Evolutionary conservation across 2,113 vertebrate genomes (phyloP), one percentile per base, ranked within the genome.

Genomic region (Barnardius zonarius): DNA sequence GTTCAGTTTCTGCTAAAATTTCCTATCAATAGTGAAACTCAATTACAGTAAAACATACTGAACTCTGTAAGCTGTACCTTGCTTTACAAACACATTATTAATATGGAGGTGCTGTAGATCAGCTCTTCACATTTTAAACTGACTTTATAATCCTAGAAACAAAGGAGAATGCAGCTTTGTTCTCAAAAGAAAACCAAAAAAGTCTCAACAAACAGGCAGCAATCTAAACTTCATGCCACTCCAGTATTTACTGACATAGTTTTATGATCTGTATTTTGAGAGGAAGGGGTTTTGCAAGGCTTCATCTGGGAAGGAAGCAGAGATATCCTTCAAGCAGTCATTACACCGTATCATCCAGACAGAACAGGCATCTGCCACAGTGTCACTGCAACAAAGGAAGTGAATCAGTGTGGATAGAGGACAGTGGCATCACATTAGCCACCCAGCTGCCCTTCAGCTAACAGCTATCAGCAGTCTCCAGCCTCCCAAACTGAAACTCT

Each of bases 301-400:
- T 67, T 62, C 12, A 5, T 13, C 31, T 11, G 10, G 10, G 25
- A 57, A 4, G 37, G n/a, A 54, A 76, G 49, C 17, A 57, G 41
- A 62, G n/a, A 39, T 7, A 9, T 1, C 14, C 37, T 23, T 24
- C 20, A 35, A 35, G 1, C 3, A 22, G 35, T 33, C 2, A 0
- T 33, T 1, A 1, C 17, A 24, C 10, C 1, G 2, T 15, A 48
- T 15, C 17, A 35, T 33, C 24, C 37, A 7, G 9, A 41, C 1
- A 3, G 49, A 52, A 78, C 0, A 3, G 2, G 17, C 6, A 31
- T 1, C 0, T 61, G 10, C 13, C 20, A 43, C 5, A 16, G 54
- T 2, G 7, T 44, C 25, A 80, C 44, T 1, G 1, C 31, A 43
- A 63, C 17, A 39, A 48, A 75, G 31, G 1, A 4, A 11, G 11